Percentiles rank a stretch among this genome's conserved stretches.
Evolutionary conservation across 1,140 invertebrate species (phyloP).

Genomic region (Sipha flava): DNA sequence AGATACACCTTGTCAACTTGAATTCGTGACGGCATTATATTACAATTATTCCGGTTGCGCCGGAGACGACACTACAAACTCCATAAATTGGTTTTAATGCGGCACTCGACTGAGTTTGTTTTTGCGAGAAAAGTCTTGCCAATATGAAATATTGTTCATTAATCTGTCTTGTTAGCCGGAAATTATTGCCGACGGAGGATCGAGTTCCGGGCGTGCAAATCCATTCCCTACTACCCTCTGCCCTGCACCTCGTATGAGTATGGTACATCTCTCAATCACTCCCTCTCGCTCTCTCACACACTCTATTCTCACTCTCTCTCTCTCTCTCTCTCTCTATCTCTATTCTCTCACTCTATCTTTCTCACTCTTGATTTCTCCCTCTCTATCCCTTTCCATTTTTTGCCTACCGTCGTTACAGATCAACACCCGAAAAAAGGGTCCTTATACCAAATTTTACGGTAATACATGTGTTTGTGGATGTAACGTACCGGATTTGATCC

Average conservation of each 20-base stretch:
- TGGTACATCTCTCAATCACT: neutral
- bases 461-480: neutral
- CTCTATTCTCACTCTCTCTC: neutral
- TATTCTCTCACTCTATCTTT: neutral
- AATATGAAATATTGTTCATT: constrained; percentile 32
- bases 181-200: constrained; percentile 31
- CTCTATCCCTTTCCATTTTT: neutral
- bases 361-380: neutral
- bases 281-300: neutral
- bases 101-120: constrained; percentile 27
- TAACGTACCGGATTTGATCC: neutral
- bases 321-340: neutral
- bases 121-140: constrained; percentile 29
- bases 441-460: constrained; percentile 2
- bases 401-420: neutral
- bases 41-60: constrained; percentile 22
- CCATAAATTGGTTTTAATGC: constrained; percentile 31
- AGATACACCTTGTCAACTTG: constrained; percentile 30
- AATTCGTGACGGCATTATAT: constrained; percentile 31
- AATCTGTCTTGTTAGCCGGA: constrained; percentile 31
- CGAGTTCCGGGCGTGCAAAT: constrained; percentile 19
- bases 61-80: constrained; percentile 21
- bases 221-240: neutral
- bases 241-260: too few relatives aligned
- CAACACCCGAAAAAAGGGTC: neutral